phyloP scores from a whole-genome alignment of 2,113 vertebrate genomes.

The Esox niger region DNA sequence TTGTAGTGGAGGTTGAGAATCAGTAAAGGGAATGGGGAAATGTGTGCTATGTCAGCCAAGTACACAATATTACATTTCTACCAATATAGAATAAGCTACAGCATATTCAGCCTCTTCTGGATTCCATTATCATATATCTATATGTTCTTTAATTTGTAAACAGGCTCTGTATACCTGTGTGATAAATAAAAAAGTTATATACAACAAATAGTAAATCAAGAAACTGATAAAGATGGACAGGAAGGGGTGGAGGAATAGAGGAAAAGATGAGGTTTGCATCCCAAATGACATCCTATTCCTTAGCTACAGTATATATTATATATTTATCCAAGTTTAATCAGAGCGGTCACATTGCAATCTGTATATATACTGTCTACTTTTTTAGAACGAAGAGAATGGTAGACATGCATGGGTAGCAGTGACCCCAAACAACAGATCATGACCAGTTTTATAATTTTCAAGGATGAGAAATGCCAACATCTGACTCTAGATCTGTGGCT shows the following conservation, averaged over 20 bases:
- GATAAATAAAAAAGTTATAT: conserved; percentile 64
- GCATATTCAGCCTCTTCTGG: conserved; percentile 24
- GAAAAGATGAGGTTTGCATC: not conserved
- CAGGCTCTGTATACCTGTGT: conserved; percentile 23
- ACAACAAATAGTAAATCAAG: conserved; percentile 38
- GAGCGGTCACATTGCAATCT: no score
- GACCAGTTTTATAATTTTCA: no score
- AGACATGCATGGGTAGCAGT: no score
- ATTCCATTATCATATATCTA: conserved; percentile 10
- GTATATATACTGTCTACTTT: no score
- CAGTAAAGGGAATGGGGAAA: conserved; percentile 4
- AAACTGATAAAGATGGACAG: not conserved
- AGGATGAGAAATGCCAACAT: no score
- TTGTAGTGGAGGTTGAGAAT: not conserved
- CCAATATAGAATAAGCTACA: conserved; percentile 33
- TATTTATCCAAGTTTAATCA: no score
- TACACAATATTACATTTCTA: conserved; percentile 37
- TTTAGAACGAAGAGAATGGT: no score
- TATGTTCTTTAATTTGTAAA: conserved; percentile 29
- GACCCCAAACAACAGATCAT: no score
- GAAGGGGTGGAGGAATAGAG: not conserved
- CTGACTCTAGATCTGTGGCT: no score
- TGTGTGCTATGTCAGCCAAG: conserved; percentile 19
- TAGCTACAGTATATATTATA: no score
- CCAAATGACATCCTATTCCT: no score